phyloP scores from a whole-genome alignment of 2,888 invertebrate species.

The Exephanes ischioxanthus region DNA sequence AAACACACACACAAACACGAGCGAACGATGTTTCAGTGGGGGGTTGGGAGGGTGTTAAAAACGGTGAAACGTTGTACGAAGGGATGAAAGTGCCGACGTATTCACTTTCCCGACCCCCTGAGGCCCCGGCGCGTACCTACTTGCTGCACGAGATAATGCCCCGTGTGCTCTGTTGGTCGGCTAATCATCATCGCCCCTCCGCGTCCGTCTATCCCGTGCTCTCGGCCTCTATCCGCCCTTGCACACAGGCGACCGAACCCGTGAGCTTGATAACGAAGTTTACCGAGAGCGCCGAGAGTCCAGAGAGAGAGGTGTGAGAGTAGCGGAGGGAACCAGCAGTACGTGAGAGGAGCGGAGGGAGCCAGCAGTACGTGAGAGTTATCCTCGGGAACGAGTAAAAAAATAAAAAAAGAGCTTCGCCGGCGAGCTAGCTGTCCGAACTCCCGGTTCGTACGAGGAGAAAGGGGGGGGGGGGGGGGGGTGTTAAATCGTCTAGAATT shows the following conservation, averaged over 20 bases:
- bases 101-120: constrained; percentile 61
- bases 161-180: constrained; percentile 60
- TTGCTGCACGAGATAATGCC: constrained; percentile 67
- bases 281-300: constrained; percentile 50
- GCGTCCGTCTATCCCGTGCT: constrained; percentile 9
- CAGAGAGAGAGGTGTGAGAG: constrained; percentile 11
- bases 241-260: constrained; percentile 32
- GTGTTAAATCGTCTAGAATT: constrained; percentile 52
- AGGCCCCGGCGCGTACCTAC: constrained; percentile 49
- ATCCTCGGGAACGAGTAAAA: constrained; percentile 29
- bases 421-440: constrained; percentile 25
- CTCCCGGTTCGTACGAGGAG: constrained; percentile 16
- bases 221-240: constrained; percentile 37
- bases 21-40: constrained; percentile 18
- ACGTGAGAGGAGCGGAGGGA: neutral
- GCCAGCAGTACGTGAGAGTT: constrained; percentile 21
- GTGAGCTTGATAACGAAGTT: constrained; percentile 65
- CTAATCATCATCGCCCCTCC: constrained; percentile 60
- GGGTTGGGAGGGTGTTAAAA: constrained; percentile 10
- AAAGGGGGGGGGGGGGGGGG: constrained; percentile 18
- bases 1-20: constrained; percentile 29
- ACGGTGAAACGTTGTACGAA: constrained; percentile 36
- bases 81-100: constrained; percentile 67
- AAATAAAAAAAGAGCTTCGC: constrained; percentile 55
- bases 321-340: neutral